Percentiles rank a stretch among this genome's conserved stretches.
These are phyloP conservation scores for Rhinogobius similis DNA, from an alignment of 2,113 vertebrate species.

Conservation along the genomic window DNA sequence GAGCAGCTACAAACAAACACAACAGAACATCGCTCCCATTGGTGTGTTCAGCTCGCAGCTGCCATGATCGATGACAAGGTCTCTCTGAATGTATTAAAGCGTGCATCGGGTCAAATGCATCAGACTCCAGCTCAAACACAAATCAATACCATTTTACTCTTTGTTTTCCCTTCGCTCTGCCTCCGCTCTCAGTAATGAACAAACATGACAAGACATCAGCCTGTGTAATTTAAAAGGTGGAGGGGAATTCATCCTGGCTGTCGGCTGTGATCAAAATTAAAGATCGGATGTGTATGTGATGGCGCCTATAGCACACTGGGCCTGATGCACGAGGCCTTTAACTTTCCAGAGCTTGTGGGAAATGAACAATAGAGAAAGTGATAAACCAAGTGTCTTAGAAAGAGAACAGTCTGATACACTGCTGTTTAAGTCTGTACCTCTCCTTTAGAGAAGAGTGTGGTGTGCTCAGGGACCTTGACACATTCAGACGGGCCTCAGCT, in stretches of 20 bases:
- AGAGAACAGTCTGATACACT: neutral
- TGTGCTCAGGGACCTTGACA: constrained; percentile 60
- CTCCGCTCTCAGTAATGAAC: constrained; percentile 75
- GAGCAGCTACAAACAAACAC: constrained; percentile 69
- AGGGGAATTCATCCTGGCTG: constrained; percentile 73
- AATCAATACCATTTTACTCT: constrained; percentile 79
- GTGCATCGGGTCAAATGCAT: constrained; percentile 79
- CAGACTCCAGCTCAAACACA: constrained; percentile 72
- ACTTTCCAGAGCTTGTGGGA: constrained; percentile 56
- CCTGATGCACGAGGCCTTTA: constrained; percentile 54
- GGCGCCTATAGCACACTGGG: constrained; percentile 14
- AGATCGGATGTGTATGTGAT: constrained; percentile 50
- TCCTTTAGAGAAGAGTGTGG: constrained; percentile 84
- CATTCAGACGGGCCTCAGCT: constrained; percentile 58
- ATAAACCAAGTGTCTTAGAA: neutral
- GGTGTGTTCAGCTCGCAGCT: constrained; percentile 66
- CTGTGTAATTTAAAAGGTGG: constrained; percentile 76
- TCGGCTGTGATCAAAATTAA: constrained; percentile 73
- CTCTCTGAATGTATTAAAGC: constrained; percentile 80
- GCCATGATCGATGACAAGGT: constrained; percentile 80
- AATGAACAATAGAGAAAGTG: constrained; percentile 55
- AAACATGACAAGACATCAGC: constrained; percentile 82
- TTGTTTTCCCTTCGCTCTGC: constrained; percentile 65
- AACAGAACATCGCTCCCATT: constrained; percentile 51
- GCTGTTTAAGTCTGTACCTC: constrained; percentile 75